Conservation (phyloP, 2,888 invertebrate genomes). For the Eremobia ochroleuca region DNA sequence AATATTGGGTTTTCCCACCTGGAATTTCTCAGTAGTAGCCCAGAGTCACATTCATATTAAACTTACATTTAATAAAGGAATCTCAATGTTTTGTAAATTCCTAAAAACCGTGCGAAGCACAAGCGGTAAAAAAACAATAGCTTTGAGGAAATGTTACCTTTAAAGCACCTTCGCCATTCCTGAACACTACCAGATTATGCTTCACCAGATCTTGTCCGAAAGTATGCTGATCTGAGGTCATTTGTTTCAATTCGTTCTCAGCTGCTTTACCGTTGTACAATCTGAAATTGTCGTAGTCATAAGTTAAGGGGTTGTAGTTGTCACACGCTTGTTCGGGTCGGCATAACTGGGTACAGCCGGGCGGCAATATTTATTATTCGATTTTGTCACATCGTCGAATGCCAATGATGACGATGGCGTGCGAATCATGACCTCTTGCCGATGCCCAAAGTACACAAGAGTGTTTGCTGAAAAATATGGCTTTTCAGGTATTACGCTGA, state of each 20-base stretch:
- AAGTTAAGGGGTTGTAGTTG: not conserved
- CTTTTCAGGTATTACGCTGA: not conserved
- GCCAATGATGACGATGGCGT: too few relatives aligned
- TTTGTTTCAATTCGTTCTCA: conserved; percentile 97
- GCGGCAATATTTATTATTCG: not conserved
- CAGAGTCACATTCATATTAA: not conserved
- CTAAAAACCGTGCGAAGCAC: not conserved
- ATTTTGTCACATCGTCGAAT: too few relatives aligned
- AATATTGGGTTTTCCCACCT: too few relatives aligned
- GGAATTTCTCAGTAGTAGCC: too few relatives aligned
- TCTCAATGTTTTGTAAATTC: not conserved
- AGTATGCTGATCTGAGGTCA: conserved; percentile 93
- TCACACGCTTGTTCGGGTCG: not conserved
- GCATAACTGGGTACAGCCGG: not conserved
- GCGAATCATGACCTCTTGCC: not conserved
- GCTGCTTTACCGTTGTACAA: conserved; percentile 98
- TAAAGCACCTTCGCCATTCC: conserved; percentile 97
- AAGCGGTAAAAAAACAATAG: not conserved
- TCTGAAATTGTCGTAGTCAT: conserved; percentile 79
- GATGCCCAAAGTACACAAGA: not conserved
- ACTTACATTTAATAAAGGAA: not conserved
- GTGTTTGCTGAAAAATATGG: not conserved
- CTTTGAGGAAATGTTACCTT: conserved; percentile 91
- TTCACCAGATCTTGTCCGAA: conserved; percentile 98
- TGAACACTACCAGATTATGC: conserved; percentile 98